Conservation (phyloP, 1,140 invertebrate species). For the Ephestia elutella region DNA sequence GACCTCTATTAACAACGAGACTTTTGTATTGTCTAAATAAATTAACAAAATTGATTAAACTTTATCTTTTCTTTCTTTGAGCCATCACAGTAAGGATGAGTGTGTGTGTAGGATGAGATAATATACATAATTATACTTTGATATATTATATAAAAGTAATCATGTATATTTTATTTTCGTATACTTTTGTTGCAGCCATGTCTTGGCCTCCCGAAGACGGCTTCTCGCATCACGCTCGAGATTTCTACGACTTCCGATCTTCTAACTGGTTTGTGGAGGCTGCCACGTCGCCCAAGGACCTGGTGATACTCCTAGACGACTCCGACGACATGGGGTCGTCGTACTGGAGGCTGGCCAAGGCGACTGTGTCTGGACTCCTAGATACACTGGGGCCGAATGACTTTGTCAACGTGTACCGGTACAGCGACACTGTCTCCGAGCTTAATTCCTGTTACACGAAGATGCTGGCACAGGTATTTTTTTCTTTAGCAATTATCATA, state of each 20-base stretch:
- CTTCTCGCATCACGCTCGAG: slow-evolving; percentile 75
- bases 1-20: too few species aligned
- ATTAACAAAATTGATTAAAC: too few species aligned
- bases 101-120: too few species aligned
- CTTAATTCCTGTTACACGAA: slow-evolving; percentile 91
- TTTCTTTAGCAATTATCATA: background rate
- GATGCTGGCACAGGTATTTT: slow-evolving; percentile 84
- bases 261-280: slow-evolving; percentile 96
- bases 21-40: too few species aligned
- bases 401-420: slow-evolving; percentile 95
- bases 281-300: slow-evolving; percentile 96
- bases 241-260: slow-evolving; percentile 91
- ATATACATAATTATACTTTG: too few species aligned
- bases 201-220: slow-evolving; percentile 69
- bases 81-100: too few species aligned
- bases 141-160: too few species aligned
- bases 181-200: slow-evolving; percentile 45
- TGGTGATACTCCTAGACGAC: slow-evolving; percentile 93
- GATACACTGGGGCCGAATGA: slow-evolving; percentile 97
- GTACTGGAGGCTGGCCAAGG: slow-evolving; percentile 87
- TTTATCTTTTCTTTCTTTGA: too few species aligned
- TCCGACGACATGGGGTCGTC: slow-evolving; percentile 92
- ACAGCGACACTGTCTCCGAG: slow-evolving; percentile 83
- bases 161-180: too few species aligned
- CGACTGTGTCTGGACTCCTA: slow-evolving; percentile 89